Evolutionary conservation across 2,113 vertebrate species (phyloP).

Genomic region (Urocynchramus pylzowi): DNA sequence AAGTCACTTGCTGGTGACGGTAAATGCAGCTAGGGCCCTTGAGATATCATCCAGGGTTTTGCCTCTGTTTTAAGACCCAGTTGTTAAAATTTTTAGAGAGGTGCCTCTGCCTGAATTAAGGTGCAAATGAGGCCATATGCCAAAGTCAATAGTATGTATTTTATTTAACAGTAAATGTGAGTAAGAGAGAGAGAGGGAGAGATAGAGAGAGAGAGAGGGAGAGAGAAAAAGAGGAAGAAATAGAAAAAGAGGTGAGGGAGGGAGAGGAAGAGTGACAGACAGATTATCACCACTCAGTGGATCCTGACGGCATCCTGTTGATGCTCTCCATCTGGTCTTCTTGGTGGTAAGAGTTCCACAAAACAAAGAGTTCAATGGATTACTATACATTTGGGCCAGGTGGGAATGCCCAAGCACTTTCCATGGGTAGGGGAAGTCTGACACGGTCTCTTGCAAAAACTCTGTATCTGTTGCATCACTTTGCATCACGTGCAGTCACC

Average conservation of each 20-base stretch:
- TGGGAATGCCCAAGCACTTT: not conserved
- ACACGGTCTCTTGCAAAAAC: not conserved
- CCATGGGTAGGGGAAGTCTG: not conserved
- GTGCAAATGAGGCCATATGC: not conserved
- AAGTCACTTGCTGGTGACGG: not conserved
- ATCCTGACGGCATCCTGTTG: fast-evolving
- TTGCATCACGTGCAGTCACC: fast-evolving
- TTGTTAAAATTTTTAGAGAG: not conserved
- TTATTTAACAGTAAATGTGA: not conserved
- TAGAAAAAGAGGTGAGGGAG: not conserved
- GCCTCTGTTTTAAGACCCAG: not conserved
- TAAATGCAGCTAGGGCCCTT: not conserved
- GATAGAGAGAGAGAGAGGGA: too few species aligned
- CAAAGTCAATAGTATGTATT: not conserved
- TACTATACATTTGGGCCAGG: not conserved
- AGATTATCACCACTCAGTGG: not conserved
- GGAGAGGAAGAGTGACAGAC: too few species aligned
- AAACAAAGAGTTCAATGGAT: not conserved
- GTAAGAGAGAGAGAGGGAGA: not conserved
- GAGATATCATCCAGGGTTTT: not conserved
- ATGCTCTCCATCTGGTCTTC: not conserved
- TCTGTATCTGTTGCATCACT: not conserved
- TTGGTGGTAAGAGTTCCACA: not conserved
- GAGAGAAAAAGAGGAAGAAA: not conserved
- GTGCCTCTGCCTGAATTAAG: not conserved